Evolutionary conservation across 2,113 vertebrate species (phyloP).

Genomic region (Xenopus tropicalis): UCB_Xtro_10.0 CM004445.2:53632001-53632500

Average conservation of each 20-base stretch:
- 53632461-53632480: background rate
- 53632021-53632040: no score
- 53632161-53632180: no score
- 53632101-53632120: no score
- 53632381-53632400: constrained; percentile 74
- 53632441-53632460: background rate
- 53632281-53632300: constrained; percentile 71
- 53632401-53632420: constrained; percentile 75
- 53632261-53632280: constrained; percentile 75
- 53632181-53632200: no score
- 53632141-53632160: no score
- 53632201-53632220: no score
- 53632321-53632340: constrained; percentile 80
- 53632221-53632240: constrained; percentile 83
- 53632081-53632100: no score
- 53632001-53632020: no score
- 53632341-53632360: constrained; percentile 82
- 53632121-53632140: no score
- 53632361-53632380: constrained; percentile 76
- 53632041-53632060: no score
- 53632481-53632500: constrained; percentile 57
- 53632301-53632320: constrained; percentile 76
- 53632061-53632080: no score
- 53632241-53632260: constrained; percentile 81
- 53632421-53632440: constrained; percentile 69